Percentiles rank a stretch among this genome's conserved stretches.
Evolutionary conservation across 2,113 vertebrate genomes (phyloP).

Genomic region (Polypterus bichir): DNA sequence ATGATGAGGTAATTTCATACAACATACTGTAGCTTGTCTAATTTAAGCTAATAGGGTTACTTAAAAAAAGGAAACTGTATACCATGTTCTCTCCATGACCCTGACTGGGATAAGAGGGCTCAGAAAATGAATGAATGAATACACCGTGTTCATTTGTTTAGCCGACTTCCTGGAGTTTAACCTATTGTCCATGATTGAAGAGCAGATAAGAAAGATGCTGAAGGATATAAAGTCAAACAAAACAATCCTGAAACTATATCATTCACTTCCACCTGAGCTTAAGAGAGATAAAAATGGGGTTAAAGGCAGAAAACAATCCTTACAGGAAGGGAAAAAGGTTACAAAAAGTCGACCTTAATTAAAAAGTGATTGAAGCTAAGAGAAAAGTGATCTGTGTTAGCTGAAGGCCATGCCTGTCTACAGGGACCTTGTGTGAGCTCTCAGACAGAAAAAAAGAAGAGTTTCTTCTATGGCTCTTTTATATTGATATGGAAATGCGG

Average conservation of each 20-base stretch:
- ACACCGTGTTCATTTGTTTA: too few relatives aligned
- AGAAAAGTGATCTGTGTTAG: slow-evolving; percentile 49
- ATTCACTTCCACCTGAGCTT: slow-evolving; percentile 40
- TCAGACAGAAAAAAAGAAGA: slow-evolving; percentile 37
- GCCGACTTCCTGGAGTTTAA: too few relatives aligned
- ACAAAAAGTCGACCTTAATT: slow-evolving; percentile 54
- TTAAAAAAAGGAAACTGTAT: too few relatives aligned
- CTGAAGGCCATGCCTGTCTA: slow-evolving; percentile 49
- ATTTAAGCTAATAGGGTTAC: too few relatives aligned
- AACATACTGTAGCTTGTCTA: too few relatives aligned
- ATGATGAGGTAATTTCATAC: too few relatives aligned
- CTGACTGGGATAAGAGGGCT: too few relatives aligned
- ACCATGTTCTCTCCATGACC: too few relatives aligned
- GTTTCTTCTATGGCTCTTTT: slow-evolving; percentile 37
- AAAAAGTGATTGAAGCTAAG: slow-evolving; percentile 44
- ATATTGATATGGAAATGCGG: slow-evolving; percentile 46
- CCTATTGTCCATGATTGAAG: too few relatives aligned
- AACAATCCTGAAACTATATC: slow-evolving; percentile 26
- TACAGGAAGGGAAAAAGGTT: slow-evolving; percentile 47
- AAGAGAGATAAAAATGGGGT: slow-evolving; percentile 32
- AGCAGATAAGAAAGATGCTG: not conserved
- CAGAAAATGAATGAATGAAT: too few relatives aligned
- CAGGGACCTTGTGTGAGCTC: slow-evolving; percentile 39
- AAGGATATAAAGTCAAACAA: not conserved
- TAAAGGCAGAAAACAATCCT: slow-evolving; percentile 37